These are phyloP conservation scores for Pentamera pediparva DNA, from an alignment of 53 echinoderm and acorn worm species.

Conservation along the genomic window DNA sequence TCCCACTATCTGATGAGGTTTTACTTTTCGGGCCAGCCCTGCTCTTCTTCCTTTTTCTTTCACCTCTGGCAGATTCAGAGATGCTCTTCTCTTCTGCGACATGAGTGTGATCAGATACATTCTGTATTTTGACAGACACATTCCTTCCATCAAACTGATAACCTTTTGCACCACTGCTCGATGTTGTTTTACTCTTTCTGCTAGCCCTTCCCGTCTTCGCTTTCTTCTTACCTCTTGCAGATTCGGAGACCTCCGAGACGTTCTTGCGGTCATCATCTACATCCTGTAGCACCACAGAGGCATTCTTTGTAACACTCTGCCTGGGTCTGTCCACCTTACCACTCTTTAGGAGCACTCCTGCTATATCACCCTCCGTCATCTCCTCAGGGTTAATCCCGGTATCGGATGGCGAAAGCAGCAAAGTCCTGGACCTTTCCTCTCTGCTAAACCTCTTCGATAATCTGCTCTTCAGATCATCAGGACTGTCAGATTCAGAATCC, in stretches of 20 bases:
- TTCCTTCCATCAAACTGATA: too few species aligned
- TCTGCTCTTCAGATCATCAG: too few species aligned
- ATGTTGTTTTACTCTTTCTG: too few species aligned
- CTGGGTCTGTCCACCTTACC: neutral
- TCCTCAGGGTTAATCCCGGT: neutral
- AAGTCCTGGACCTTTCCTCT: neutral
- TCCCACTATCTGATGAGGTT: too few species aligned
- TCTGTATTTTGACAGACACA: too few species aligned
- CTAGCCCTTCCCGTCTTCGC: neutral
- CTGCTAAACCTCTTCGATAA: neutral
- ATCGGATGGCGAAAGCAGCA: neutral
- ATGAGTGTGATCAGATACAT: too few species aligned
- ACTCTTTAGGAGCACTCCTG: neutral
- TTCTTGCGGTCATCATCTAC: neutral
- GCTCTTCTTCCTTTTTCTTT: too few species aligned
- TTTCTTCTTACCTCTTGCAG: neutral
- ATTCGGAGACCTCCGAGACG: neutral
- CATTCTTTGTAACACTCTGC: neutral
- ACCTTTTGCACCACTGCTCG: too few species aligned
- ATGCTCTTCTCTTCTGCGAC: too few species aligned
- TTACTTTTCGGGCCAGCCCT: too few species aligned
- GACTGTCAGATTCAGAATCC: too few species aligned
- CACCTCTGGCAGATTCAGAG: too few species aligned
- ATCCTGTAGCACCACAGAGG: neutral
- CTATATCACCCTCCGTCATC: neutral